phyloP scores from a whole-genome alignment of 2,797 vertebrate genomes.

The Ceryle rudis region DNA sequence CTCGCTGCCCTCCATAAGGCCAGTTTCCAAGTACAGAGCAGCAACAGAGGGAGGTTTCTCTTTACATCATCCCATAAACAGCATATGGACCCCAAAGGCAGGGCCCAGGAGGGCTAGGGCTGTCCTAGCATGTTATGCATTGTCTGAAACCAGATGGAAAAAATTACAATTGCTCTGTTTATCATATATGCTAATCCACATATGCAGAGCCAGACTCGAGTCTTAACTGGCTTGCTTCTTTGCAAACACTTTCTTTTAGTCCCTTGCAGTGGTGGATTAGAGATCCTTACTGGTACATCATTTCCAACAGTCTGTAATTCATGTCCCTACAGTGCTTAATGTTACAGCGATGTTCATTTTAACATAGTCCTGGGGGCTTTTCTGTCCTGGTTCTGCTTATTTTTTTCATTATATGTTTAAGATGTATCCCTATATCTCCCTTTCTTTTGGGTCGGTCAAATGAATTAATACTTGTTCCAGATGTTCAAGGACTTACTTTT shows the following conservation, averaged over 20 bases:
- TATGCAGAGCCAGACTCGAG: background rate
- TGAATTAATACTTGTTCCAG: background rate
- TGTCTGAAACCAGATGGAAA: constrained; percentile 39
- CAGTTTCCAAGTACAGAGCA: background rate
- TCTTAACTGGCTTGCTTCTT: background rate
- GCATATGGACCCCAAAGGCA: background rate
- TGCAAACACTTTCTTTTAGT: background rate
- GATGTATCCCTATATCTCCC: background rate
- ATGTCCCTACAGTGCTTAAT: background rate
- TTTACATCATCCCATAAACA: constrained; percentile 14
- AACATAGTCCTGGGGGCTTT: background rate
- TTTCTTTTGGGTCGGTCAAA: background rate
- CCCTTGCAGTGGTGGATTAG: background rate
- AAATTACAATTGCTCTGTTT: constrained; percentile 32
- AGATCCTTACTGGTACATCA: background rate
- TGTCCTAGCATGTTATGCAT: background rate
- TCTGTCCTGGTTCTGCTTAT: background rate
- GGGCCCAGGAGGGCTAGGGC: background rate
- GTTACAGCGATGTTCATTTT: background rate
- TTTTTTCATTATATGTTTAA: background rate
- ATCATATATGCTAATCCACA: background rate
- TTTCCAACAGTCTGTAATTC: background rate
- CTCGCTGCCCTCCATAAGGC: background rate
- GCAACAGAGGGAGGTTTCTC: constrained; percentile 28
- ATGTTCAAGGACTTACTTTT: background rate